These are phyloP conservation scores for Sepioteuthis lessoniana DNA, from an alignment of 2,888 invertebrate genomes.

Conservation along the genomic window DNA sequence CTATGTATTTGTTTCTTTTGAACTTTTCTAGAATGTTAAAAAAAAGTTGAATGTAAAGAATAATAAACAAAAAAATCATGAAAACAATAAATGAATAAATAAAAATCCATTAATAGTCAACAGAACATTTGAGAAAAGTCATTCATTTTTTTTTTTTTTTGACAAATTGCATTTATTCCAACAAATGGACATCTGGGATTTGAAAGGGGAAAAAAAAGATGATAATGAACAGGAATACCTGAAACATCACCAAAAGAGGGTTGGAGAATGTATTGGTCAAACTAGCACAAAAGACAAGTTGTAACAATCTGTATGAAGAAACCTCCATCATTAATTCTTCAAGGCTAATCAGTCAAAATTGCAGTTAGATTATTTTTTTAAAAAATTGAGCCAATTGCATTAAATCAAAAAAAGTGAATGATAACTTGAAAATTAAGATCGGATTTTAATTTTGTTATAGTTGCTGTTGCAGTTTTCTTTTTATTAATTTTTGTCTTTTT, in stretches of 20 bases:
- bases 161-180: constrained; percentile 2
- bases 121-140: not conserved
- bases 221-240: not conserved
- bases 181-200: not conserved
- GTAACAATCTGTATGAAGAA: not conserved
- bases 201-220: not conserved
- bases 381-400: not conserved
- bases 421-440: not conserved
- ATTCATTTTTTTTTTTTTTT: not conserved
- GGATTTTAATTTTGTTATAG: not conserved
- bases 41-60: no score
- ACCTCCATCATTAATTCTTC: not conserved
- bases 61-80: no score
- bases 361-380: not conserved
- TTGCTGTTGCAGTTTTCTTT: no score
- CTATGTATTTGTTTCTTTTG: no score
- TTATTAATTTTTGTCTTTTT: not conserved
- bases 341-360: not conserved
- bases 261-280: not conserved
- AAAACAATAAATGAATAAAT: no score
- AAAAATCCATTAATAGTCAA: not conserved
- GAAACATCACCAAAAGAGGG: not conserved
- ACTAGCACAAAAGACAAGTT: not conserved
- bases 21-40: no score
- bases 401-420: not conserved